Percentiles rank a stretch among this genome's conserved stretches.
Evolutionary conservation across 2,113 vertebrate species (phyloP).

Genomic region (Callospermophilus lateralis): DNA sequence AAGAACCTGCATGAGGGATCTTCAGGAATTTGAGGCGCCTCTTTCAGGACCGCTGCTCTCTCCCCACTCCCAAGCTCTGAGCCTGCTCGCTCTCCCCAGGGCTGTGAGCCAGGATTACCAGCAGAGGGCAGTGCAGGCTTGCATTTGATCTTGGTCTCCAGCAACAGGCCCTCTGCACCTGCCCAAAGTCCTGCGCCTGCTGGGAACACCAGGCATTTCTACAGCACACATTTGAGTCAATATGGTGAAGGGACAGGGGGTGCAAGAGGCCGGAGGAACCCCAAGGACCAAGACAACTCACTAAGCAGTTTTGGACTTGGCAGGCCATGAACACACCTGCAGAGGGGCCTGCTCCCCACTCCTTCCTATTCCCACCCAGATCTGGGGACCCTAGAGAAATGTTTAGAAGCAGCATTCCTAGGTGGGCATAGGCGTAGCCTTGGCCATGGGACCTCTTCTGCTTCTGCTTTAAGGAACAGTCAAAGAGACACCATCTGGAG

Average conservation of each 20-base stretch:
- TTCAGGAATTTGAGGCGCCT: rapidly evolving
- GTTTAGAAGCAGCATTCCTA: too few relatives aligned
- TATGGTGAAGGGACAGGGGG: rapidly evolving
- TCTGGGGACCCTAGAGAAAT: rapidly evolving
- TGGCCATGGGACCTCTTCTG: not conserved
- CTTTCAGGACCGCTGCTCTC: not conserved
- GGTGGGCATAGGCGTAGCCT: rapidly evolving
- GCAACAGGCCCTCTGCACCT: too few relatives aligned
- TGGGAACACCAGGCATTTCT: not conserved
- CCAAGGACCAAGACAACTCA: not conserved
- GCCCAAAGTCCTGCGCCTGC: not conserved
- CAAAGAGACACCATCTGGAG: not conserved
- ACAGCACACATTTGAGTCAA: rapidly evolving
- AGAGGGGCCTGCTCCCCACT: too few relatives aligned
- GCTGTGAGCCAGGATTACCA: not conserved
- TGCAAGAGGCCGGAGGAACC: rapidly evolving
- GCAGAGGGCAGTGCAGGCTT: constrained; percentile 63
- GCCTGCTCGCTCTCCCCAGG: too few relatives aligned
- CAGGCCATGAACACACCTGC: not conserved
- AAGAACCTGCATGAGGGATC: too few relatives aligned
- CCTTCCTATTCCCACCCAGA: not conserved
- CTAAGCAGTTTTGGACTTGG: rapidly evolving
- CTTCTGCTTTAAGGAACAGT: not conserved
- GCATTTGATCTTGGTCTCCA: rapidly evolving
- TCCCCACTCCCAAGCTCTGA: too few relatives aligned